phyloP scores from a whole-genome alignment of 1,140 invertebrate genomes.

The Ptiloglossa arizonensis region DNA sequence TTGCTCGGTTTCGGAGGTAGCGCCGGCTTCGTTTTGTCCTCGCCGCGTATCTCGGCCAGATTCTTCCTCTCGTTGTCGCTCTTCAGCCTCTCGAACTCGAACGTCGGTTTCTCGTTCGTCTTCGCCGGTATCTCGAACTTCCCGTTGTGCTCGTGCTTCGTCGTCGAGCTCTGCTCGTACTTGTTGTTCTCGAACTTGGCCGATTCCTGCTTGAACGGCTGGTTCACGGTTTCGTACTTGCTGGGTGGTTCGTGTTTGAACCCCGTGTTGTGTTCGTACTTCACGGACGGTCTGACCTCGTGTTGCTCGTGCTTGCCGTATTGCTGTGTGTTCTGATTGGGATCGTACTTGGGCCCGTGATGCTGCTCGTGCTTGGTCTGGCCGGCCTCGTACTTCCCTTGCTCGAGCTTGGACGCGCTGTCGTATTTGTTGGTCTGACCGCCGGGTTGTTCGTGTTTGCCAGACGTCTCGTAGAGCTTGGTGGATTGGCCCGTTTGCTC shows the following conservation, averaged over 20 bases:
- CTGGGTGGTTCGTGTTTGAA: conserved; percentile 64
- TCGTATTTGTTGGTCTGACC: conserved; percentile 65
- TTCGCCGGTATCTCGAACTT: conserved; percentile 71
- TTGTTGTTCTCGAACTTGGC: conserved; percentile 62
- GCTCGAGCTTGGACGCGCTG: conserved; percentile 43
- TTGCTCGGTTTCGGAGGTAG: conserved; percentile 80
- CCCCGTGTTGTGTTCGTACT: conserved; percentile 68
- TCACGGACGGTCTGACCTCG: conserved; percentile 45
- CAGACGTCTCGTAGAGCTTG: conserved; percentile 65
- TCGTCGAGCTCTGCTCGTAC: conserved; percentile 59
- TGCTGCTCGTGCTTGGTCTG: conserved; percentile 62
- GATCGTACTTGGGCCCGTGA: conserved; percentile 64
- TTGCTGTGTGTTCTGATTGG: conserved; percentile 60
- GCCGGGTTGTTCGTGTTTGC: conserved; percentile 48
- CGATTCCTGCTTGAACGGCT: conserved; percentile 53
- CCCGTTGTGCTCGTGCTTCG: conserved; percentile 73
- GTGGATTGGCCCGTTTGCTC: conserved; percentile 57
- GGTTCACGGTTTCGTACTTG: conserved; percentile 48
- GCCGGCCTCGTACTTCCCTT: conserved; percentile 51
- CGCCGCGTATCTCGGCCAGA: conserved; percentile 67
- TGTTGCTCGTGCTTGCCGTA: conserved; percentile 68
- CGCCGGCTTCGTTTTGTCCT: conserved; percentile 78
- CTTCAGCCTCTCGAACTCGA: conserved; percentile 74
- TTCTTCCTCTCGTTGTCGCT: conserved; percentile 68
- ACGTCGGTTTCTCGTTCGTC: conserved; percentile 69